These are phyloP conservation scores for Melitaea athalia DNA, from an alignment of 2,888 invertebrate genomes.

Conservation along the genomic window DNA sequence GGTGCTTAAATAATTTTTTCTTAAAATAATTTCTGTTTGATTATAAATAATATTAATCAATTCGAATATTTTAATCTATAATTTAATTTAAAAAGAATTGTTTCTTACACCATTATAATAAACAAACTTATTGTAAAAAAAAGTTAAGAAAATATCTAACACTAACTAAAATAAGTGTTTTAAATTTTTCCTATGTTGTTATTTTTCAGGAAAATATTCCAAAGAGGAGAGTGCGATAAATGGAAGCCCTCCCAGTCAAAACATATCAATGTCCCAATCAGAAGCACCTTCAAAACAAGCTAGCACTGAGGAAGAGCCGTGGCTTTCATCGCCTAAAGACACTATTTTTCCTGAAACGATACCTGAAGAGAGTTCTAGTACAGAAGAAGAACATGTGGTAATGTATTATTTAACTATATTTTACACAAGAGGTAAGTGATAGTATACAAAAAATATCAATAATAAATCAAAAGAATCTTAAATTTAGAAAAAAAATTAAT, in stretches of 20 bases:
- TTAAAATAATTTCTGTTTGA: too few relatives aligned
- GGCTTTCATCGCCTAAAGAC: conserved; percentile 94
- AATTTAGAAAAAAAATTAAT: too few relatives aligned
- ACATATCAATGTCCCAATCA: conserved; percentile 76
- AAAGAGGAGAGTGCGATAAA: conserved; percentile 70
- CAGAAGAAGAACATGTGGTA: conserved; percentile 95
- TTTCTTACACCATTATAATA: too few relatives aligned
- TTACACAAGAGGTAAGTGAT: neutral
- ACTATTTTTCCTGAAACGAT: conserved; percentile 95
- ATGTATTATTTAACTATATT: neutral
- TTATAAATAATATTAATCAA: too few relatives aligned
- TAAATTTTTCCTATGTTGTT: neutral
- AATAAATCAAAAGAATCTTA: neutral
- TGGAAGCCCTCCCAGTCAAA: conserved; percentile 86
- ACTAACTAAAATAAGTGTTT: neutral
- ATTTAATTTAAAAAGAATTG: too few relatives aligned
- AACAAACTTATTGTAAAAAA: too few relatives aligned
- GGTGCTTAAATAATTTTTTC: too few relatives aligned
- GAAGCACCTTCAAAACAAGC: conserved; percentile 79
- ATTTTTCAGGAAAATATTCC: conserved; percentile 66
- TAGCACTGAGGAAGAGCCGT: conserved; percentile 86
- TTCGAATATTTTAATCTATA: too few relatives aligned
- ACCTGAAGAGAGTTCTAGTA: conserved; percentile 95
- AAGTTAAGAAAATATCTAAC: too few relatives aligned
- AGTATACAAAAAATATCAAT: neutral